Percentiles rank a stretch among this genome's conserved stretches.
These are phyloP conservation scores for Poeciliopsis turneri DNA, from an alignment of 2,797 vertebrate genomes.

Conservation along the genomic window DNA sequence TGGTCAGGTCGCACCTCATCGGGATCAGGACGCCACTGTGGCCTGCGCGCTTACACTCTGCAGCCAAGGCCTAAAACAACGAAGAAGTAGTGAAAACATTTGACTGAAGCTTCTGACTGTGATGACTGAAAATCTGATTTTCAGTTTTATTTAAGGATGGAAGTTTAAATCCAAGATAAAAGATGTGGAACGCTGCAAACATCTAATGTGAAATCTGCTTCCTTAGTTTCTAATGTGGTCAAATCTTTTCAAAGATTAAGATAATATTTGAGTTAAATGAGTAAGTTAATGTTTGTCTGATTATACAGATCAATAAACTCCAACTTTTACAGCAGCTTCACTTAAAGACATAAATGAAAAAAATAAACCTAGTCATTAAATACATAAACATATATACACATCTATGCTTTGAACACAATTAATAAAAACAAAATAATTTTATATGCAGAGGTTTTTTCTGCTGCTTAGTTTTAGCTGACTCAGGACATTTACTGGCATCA, in stretches of 20 bases:
- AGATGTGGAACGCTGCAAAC: no score
- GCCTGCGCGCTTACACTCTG: slow-evolving; percentile 84
- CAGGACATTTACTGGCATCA: no score
- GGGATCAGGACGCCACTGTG: slow-evolving; percentile 85
- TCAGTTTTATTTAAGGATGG: neutral
- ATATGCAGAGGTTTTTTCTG: no score
- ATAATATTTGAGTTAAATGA: neutral
- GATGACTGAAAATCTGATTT: neutral
- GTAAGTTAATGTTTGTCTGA: neutral
- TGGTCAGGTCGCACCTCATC: slow-evolving; percentile 87
- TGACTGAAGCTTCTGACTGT: neutral
- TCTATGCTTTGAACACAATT: no score
- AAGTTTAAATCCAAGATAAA: neutral
- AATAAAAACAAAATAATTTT: no score
- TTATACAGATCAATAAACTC: neutral
- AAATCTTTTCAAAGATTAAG: no score
- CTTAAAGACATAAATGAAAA: no score
- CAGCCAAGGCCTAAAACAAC: slow-evolving; percentile 66
- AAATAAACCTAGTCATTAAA: no score
- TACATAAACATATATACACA: no score
- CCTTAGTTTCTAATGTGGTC: no score
- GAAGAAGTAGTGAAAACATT: neutral
- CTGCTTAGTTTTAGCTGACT: no score
- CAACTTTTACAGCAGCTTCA: neutral
- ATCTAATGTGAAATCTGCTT: no score